phyloP scores from a whole-genome alignment of 2,797 vertebrate genomes.

The Eidolon dupreanum region DNA sequence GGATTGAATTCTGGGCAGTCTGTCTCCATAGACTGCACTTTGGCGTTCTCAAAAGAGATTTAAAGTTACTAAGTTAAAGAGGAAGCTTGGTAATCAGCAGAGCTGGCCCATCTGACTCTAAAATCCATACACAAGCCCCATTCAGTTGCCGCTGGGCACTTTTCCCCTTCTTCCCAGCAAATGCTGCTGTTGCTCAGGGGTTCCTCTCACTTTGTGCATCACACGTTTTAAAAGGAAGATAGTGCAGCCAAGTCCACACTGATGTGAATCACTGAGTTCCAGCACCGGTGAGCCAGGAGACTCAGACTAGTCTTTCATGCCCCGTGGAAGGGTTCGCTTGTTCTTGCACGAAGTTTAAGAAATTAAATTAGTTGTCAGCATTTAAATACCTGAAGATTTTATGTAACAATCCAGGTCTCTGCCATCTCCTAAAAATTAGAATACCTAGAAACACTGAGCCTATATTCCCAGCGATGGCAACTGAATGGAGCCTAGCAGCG shows the following conservation, averaged over 20 bases:
- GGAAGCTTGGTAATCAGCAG: background rate
- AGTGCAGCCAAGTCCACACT: too few species aligned
- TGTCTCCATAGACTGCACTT: background rate
- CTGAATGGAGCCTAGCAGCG: background rate
- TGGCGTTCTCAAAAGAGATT: background rate
- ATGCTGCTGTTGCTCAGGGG: too few species aligned
- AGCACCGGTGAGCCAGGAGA: background rate
- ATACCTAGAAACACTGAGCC: background rate
- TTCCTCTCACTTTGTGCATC: background rate
- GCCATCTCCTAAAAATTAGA: background rate
- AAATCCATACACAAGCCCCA: background rate
- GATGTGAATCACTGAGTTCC: background rate
- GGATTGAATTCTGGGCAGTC: background rate
- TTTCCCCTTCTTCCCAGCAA: background rate
- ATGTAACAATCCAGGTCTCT: background rate
- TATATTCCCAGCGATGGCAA: fast-evolving
- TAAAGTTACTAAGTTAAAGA: background rate
- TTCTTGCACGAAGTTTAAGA: background rate
- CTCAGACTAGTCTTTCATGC: background rate
- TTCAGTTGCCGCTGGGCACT: background rate
- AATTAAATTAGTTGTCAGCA: background rate
- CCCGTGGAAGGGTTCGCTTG: background rate
- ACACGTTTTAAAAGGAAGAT: background rate
- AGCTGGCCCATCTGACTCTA: background rate
- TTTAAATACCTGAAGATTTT: background rate